phyloP scores from a whole-genome alignment of 2,797 vertebrate species.

The Takifugu rubripes region DNA sequence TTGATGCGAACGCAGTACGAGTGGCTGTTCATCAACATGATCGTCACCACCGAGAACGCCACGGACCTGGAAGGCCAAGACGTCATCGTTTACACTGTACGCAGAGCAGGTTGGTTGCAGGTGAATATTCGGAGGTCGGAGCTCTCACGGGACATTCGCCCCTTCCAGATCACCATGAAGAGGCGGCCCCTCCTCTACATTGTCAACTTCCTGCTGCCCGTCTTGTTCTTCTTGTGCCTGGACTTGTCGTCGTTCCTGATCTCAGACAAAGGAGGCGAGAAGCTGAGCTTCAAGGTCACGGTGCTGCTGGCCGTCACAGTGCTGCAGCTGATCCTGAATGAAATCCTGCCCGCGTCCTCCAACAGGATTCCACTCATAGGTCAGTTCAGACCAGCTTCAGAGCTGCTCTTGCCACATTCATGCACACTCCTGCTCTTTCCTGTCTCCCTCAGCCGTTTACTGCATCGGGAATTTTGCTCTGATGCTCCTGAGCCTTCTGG shows the following conservation, averaged over 20 bases:
- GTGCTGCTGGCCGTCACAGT: slow-evolving; percentile 78
- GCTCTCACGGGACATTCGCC: no score
- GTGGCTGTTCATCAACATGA: slow-evolving; percentile 66
- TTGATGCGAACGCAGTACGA: slow-evolving; percentile 62
- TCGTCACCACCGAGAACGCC: slow-evolving; percentile 26
- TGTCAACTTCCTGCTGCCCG: slow-evolving; percentile 52
- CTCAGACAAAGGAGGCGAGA: slow-evolving; percentile 68
- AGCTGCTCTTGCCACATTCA: not conserved
- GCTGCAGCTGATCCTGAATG: slow-evolving; percentile 78
- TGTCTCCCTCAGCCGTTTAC: slow-evolving; percentile 65
- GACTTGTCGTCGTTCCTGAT: slow-evolving; percentile 76
- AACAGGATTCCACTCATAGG: slow-evolving; percentile 77
- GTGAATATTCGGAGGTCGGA: no score
- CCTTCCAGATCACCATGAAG: slow-evolving; percentile 49
- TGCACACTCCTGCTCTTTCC: not conserved
- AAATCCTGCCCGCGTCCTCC: slow-evolving; percentile 78
- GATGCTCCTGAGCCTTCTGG: slow-evolving; percentile 76
- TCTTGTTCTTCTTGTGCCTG: slow-evolving; percentile 72
- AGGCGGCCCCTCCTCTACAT: slow-evolving; percentile 48
- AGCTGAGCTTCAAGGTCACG: slow-evolving; percentile 79
- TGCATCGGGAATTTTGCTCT: slow-evolving; percentile 76
- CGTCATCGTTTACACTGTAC: slow-evolving; percentile 58
- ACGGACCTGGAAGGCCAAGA: slow-evolving; percentile 28
- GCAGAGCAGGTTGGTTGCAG: slow-evolving; percentile 1
- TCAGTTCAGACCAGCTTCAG: slow-evolving; percentile 31